Base-by-base conservation (phyloP, 2,113 vertebrate genomes). In the Oryzias woworae region DNA sequence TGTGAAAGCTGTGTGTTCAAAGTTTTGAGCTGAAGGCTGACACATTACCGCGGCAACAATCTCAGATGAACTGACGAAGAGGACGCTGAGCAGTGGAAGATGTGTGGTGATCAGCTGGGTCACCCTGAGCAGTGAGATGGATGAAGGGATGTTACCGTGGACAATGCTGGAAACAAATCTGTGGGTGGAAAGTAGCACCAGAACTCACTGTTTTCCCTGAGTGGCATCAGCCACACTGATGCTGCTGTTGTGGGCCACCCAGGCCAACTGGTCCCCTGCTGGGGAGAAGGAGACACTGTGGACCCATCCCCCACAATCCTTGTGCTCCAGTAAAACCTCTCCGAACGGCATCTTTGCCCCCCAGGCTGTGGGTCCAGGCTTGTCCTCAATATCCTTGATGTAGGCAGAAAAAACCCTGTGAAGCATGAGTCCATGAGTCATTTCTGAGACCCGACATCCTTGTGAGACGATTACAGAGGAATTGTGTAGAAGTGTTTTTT, bases 351-450 rank as follows among this genome's bases (percentile, higher is more conserved):
- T 94, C 80, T 93, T 93, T 48, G 88, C 65, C 6, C 93, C 92
- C 93, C 93, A 94, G 16, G 89, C 67, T 1, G 92, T 94, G 1
- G 93, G 89, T 26, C 92, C 92, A 2, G 93, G 93, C 62, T 89
- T 94, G 7, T 93, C 92, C 83, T 94, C 93, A 0, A 94, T 93
- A 53, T 94, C 93, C 82, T 94, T 94, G 50, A 94, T 92, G 69
- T 93, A 94, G 41, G 91, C 75, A 5, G 93, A 93, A 62, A 93
- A 93, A 20, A 93, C 50, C 71, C 92, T 93, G 53, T 3, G 52
- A 75, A 36, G 26, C 7, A 49, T 1, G 47, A 13, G 55, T 23
- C 5, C 42, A 49, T 12, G 36, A 12, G 44, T 45, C 44, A 17
- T 45, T 17, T 5, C 44, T 45, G 44, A 45, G 44, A 45, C 44